Conservation (phyloP, 2,113 vertebrate species). For the Uria aalge region DNA sequence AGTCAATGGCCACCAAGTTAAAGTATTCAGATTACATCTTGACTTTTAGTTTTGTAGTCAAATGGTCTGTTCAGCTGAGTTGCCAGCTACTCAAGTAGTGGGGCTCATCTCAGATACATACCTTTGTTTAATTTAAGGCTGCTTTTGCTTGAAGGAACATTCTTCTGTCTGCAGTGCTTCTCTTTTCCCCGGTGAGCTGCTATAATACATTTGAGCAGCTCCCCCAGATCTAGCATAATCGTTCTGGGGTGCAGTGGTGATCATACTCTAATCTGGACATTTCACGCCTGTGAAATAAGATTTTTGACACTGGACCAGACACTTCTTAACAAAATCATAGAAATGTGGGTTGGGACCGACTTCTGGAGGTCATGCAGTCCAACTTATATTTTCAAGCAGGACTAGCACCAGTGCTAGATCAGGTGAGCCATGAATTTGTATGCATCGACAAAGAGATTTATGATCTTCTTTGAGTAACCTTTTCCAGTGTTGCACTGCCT, state of each 20-base stretch:
- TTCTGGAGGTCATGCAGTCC: neutral
- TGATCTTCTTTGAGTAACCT: neutral
- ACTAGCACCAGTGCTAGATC: neutral
- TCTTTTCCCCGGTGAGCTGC: neutral
- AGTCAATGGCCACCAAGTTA: neutral
- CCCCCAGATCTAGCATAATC: neutral
- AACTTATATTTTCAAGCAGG: neutral
- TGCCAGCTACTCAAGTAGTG: neutral
- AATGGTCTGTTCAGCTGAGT: neutral
- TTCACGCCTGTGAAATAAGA: neutral
- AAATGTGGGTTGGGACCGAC: neutral
- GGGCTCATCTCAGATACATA: neutral
- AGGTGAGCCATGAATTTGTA: neutral
- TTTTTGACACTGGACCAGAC: neutral
- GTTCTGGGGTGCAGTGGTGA: neutral
- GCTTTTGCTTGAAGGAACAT: neutral
- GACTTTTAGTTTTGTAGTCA: neutral
- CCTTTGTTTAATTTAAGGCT: neutral
- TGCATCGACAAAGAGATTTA: neutral
- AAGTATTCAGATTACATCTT: neutral
- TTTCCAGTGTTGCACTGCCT: neutral
- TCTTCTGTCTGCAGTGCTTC: neutral
- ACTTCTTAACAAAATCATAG: neutral
- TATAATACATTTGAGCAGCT: neutral
- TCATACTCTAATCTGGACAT: neutral